Percentiles rank a stretch among this genome's conserved stretches.
Evolutionary conservation across 2,888 invertebrate genomes (phyloP).

Genomic region (Odiellus spinosus): DNA sequence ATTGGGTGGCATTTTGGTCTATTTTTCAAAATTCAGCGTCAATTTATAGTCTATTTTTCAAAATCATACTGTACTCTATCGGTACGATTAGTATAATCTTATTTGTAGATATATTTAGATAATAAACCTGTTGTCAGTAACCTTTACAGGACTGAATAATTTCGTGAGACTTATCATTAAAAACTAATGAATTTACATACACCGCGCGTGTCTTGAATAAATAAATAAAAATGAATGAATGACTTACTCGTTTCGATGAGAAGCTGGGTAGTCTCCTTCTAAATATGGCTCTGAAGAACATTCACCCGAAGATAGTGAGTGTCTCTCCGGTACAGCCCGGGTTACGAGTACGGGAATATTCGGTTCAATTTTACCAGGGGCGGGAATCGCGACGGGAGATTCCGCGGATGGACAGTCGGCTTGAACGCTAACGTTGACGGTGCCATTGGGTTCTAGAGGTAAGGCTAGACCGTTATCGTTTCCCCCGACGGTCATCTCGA

Average conservation of each 20-base stretch:
- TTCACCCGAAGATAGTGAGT: neutral
- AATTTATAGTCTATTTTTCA: no score
- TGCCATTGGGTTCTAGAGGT: neutral
- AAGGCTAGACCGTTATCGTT: neutral
- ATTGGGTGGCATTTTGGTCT: no score
- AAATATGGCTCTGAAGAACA: conserved; percentile 1
- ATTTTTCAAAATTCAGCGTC: no score
- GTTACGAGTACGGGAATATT: no score
- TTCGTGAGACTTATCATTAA: no score
- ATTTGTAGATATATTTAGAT: no score
- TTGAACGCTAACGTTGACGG: neutral
- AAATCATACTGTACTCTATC: no score
- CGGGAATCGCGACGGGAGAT: neutral
- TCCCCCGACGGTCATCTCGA: conserved; percentile 3
- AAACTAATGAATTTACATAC: no score
- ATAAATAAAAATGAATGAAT: neutral
- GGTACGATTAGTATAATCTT: no score
- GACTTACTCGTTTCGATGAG: neutral
- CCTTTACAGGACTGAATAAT: no score
- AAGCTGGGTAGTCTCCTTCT: conserved; percentile 4
- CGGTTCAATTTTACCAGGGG: neutral
- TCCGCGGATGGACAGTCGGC: neutral
- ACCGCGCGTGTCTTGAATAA: no score
- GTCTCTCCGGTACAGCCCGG: neutral
- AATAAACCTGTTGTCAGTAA: no score